Conservation (phyloP, 2,113 vertebrate species). For the Gymnarchus niloticus region DNA sequence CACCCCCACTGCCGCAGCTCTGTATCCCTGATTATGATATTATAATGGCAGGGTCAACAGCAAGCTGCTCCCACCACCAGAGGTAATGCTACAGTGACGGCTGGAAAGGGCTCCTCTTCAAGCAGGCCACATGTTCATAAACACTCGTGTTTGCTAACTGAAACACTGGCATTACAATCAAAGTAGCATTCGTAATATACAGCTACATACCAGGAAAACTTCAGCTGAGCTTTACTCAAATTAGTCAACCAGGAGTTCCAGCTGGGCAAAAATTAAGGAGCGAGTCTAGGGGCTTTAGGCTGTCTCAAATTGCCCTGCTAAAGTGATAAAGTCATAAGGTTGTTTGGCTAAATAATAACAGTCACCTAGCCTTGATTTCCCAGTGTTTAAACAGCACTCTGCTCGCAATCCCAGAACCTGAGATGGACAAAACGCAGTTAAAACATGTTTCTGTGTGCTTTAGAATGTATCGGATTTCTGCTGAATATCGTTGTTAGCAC, state of each 20-base stretch:
- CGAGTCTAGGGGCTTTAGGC: background rate
- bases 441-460: conserved; percentile 55
- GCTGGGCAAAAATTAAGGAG: background rate
- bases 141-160: background rate
- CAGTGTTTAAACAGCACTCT: background rate
- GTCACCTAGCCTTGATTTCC: background rate
- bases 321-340: background rate
- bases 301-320: background rate
- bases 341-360: background rate
- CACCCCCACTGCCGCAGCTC: background rate
- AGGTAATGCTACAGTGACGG: background rate
- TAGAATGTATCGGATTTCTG: conserved; percentile 83
- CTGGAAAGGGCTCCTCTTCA: background rate
- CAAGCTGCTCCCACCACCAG: background rate
- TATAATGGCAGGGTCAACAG: background rate
- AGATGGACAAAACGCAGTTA: background rate
- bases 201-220: background rate
- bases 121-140: background rate
- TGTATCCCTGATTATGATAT: background rate
- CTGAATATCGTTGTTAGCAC: conserved; percentile 84
- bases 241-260: background rate
- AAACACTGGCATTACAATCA: no score
- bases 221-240: background rate
- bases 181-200: background rate
- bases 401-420: background rate